phyloP scores from a whole-genome alignment of 2,888 invertebrate species.

The Acanthosepion lycidas region DNA sequence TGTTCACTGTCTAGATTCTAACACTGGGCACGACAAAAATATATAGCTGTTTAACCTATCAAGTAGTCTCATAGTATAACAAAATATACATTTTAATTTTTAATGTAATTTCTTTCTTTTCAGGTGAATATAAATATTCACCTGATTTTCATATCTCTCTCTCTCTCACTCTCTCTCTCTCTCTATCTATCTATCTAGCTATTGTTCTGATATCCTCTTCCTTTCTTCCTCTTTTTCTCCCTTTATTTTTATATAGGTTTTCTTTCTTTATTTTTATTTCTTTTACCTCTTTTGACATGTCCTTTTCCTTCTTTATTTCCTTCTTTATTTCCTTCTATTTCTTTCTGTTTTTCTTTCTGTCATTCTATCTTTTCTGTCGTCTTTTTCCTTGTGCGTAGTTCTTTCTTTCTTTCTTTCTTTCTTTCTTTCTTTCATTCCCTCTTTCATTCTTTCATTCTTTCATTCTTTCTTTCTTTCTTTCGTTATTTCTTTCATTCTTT shows the following conservation, averaged over 20 bases:
- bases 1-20: no score
- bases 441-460: not conserved
- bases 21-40: no score
- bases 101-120: no score
- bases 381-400: not conserved
- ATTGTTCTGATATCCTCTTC: no score
- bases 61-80: no score
- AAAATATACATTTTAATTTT: no score
- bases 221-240: not conserved
- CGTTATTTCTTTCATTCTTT: not conserved
- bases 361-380: not conserved
- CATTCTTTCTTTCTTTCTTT: not conserved
- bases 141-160: no score
- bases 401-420: not conserved
- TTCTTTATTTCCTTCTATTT: not conserved
- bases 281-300: not conserved
- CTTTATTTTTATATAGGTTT: not conserved
- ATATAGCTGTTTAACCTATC: no score
- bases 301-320: not conserved
- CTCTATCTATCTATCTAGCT: not conserved
- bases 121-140: no score
- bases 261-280: not conserved
- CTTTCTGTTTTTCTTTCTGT: not conserved
- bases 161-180: not conserved
- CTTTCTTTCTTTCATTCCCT: not conserved